Base-by-base conservation (phyloP, 1,140 invertebrate species). In the Papilio aristodemus region DNA sequence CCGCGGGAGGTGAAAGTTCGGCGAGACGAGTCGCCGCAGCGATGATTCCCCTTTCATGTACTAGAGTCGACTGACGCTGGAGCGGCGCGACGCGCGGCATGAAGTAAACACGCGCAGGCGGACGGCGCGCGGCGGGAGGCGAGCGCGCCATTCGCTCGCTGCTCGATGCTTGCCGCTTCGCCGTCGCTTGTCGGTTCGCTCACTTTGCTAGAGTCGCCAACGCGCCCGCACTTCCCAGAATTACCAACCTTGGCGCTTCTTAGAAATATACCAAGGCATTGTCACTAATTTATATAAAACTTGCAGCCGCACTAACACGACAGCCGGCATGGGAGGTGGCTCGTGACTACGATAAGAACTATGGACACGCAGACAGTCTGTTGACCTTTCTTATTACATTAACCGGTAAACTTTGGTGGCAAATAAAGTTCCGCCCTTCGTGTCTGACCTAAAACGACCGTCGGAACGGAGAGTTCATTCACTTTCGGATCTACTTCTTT, bases 251-350 rank as follows among this genome's bases (percentile, higher is more conserved):
- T 90, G 86, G 77, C 79, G 78, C 75, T 90, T 89, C 87, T 75
- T 77, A 83, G 87, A 90, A 90, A 79, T 80, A 83, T 84, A 85
- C 87, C 83, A 81, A 85, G 79, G 78, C 85, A 89, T 90, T 89
- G 85, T 89, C 84, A 86, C 85, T 90, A 87, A 88, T 90, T 88
- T 88, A 87, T 88, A 88, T 85, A 82, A 87, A 78, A 78, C 71
- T 50, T 69, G 39, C 41, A 67, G 63, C 62, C 81, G 78, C 78
- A 77, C 82, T 74, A 76, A 71, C 75, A 73, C 72, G 76, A 70
- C 73, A 66, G 59, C 67, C 71, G 68, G 69, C 72, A 71, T 70
- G 63, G 71, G 70, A 70, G 72, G 72, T 73, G 71, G 77, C 75
- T 43, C 64, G 54, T 68, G 69, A 71, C 67, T 54, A 39, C 69